Conservation (phyloP, 2,888 invertebrate genomes). For the Coelopa pilipes region DNA sequence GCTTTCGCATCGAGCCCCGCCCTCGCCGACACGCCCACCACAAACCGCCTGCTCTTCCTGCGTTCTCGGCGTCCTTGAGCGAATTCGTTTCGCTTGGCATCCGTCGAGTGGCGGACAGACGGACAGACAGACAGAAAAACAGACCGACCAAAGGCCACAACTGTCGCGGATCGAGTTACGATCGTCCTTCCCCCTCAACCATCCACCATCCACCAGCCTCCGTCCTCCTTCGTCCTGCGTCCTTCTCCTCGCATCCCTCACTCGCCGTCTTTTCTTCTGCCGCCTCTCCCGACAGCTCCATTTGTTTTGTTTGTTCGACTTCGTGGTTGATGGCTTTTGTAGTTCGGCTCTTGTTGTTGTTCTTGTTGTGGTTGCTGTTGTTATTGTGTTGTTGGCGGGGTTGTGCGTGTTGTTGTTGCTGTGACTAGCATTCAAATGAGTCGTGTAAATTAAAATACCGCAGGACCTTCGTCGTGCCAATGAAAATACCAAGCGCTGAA, state of each 20-base stretch:
- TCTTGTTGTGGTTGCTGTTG: not conserved
- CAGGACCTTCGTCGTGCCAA: not conserved
- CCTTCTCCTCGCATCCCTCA: too few relatives aligned
- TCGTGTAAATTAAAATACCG: not conserved
- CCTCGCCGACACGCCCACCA: too few relatives aligned
- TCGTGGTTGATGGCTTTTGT: not conserved
- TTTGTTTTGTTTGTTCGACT: not conserved
- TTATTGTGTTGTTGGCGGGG: not conserved
- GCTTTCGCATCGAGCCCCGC: too few relatives aligned
- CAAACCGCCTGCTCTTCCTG: too few relatives aligned
- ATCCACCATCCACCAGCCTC: too few relatives aligned
- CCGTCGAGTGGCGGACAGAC: not conserved
- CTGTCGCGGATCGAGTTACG: too few relatives aligned
- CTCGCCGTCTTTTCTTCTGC: not conserved
- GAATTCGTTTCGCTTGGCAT: too few relatives aligned
- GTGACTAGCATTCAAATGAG: slow-evolving; percentile 10
- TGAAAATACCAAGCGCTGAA: not conserved
- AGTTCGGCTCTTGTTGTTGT: not conserved
- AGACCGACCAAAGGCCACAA: not conserved
- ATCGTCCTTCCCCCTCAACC: too few relatives aligned
- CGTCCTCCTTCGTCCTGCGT: too few relatives aligned
- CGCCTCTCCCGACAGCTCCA: not conserved
- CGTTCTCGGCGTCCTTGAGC: too few relatives aligned
- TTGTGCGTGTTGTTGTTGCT: not conserved
- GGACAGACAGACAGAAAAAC: not conserved